Evolutionary conservation across 2,797 vertebrate genomes (phyloP).

Genomic region (Gallirallus australis): DNA sequence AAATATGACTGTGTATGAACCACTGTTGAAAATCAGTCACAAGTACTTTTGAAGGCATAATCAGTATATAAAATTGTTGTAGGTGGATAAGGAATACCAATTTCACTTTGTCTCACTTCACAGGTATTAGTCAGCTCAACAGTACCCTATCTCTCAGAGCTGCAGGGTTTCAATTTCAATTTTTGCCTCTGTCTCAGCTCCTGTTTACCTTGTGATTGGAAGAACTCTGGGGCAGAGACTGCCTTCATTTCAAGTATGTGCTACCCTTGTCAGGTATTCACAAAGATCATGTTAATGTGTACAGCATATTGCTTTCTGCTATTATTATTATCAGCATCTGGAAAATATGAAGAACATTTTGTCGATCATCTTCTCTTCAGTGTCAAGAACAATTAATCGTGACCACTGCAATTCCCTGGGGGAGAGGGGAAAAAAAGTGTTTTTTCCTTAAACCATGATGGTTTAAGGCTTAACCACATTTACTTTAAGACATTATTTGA

Average conservation of each 20-base stretch:
- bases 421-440: neutral
- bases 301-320: neutral
- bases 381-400: neutral
- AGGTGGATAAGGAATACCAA: neutral
- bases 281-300: neutral
- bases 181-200: neutral
- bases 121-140: neutral
- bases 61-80: neutral
- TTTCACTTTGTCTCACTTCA: neutral
- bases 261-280: neutral
- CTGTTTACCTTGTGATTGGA: neutral
- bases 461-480: constrained; percentile 1
- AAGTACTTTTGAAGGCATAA: neutral
- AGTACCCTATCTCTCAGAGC: neutral
- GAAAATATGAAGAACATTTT: neutral
- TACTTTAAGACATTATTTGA: neutral
- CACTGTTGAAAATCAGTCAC: neutral
- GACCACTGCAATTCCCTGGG: neutral
- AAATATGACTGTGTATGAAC: neutral
- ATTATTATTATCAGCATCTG: neutral
- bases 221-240: neutral
- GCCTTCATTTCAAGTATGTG: neutral
- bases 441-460: constrained; percentile 27
- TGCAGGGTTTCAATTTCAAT: neutral
- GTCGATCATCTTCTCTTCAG: neutral